These are phyloP conservation scores for Aporophyla lueneburgensis DNA, from an alignment of 2,888 invertebrate genomes.

Conservation along the genomic window DNA sequence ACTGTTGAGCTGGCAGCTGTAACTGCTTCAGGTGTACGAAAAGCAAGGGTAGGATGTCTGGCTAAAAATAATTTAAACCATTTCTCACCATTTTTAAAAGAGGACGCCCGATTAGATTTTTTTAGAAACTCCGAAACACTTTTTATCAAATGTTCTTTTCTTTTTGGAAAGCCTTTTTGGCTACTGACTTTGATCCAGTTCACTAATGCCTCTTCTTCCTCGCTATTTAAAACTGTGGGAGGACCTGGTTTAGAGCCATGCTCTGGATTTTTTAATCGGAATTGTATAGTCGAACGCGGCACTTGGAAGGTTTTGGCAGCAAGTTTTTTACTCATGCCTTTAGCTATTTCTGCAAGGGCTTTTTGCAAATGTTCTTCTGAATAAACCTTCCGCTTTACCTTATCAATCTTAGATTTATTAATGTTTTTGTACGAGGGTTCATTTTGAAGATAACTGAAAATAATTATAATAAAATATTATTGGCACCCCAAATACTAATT, in stretches of 20 bases:
- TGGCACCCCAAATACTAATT: conserved; percentile 18
- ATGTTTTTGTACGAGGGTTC: conserved; percentile 15
- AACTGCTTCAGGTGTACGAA: conserved; percentile 70
- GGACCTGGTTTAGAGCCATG: conserved; percentile 11
- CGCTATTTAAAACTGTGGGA: conserved; percentile 18
- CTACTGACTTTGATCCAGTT: conserved; percentile 65
- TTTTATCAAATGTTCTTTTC: conserved; percentile 8
- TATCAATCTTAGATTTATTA: conserved; percentile 9
- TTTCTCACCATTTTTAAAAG: conserved; percentile 5
- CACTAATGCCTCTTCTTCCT: conserved; percentile 69
- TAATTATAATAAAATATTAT: conserved; percentile 2
- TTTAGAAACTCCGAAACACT: conserved; percentile 7
- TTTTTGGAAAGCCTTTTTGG: conserved; percentile 6
- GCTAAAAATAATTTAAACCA: conserved; percentile 17
- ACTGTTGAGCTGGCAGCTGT: conserved; percentile 72
- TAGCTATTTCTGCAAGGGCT: conserved; percentile 1
- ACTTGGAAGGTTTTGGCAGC: conserved; percentile 15
- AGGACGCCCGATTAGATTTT: not conserved
- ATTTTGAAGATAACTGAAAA: conserved; percentile 14
- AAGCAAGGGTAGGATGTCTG: conserved; percentile 8
- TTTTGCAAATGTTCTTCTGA: not conserved
- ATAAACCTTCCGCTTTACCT: conserved; percentile 14
- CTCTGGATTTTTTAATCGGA: conserved; percentile 10
- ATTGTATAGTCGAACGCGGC: conserved; percentile 5
- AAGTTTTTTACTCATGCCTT: conserved; percentile 12